Conservation (phyloP, 1,140 invertebrate species). For the Caenorhabditis latens region DNA sequence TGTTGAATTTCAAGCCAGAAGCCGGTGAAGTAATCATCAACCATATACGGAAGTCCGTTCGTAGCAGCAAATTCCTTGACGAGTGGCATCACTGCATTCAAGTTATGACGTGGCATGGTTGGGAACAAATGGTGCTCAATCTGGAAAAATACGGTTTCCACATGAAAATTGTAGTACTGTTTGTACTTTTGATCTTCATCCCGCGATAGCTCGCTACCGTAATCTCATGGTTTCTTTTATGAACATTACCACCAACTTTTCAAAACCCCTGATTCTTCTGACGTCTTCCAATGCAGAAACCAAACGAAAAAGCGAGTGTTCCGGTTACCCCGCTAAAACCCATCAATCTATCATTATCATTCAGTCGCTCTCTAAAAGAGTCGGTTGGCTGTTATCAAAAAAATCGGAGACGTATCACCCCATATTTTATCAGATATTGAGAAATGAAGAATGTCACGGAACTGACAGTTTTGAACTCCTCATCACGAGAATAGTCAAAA, state of each 20-base stretch:
- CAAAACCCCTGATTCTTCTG: not conserved
- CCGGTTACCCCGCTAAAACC: constrained; percentile 6
- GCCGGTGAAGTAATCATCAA: constrained; percentile 76
- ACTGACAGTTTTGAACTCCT: constrained; percentile 49
- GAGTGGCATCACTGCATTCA: constrained; percentile 75
- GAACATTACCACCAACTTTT: not conserved
- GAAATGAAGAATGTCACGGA: constrained; percentile 48
- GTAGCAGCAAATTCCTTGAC: constrained; percentile 76
- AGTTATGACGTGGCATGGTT: constrained; percentile 76
- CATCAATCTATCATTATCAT: constrained; percentile 1
- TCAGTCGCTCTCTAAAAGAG: not conserved
- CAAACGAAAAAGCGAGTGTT: not conserved
- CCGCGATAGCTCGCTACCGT: not conserved
- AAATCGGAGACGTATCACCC: constrained; percentile 28
- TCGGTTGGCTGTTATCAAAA: constrained; percentile 26
- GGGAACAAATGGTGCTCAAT: constrained; percentile 78
- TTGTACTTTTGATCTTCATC: no score
- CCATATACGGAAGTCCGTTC: constrained; percentile 77
- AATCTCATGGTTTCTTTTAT: not conserved
- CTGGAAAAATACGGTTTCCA: constrained; percentile 53
- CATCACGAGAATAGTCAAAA: not conserved
- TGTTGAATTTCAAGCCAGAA: constrained; percentile 74
- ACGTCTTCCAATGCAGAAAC: not conserved
- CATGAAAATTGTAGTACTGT: no score
- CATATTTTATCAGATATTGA: constrained; percentile 28